Conservation (phyloP, 2,113 vertebrate species). For the Chamaetylas fuelleborni region DNA sequence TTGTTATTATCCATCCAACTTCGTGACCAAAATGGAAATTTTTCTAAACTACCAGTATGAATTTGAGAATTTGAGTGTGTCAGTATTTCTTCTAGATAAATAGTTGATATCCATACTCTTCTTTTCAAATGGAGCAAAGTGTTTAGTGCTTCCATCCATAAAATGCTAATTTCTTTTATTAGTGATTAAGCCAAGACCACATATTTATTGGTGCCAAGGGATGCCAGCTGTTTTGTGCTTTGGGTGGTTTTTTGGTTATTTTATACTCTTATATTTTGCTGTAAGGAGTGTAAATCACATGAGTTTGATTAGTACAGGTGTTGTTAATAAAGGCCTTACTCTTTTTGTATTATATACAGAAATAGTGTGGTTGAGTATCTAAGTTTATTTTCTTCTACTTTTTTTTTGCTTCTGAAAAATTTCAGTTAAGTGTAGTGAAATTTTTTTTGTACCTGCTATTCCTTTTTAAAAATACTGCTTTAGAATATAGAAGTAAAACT, state of each 20-base stretch:
- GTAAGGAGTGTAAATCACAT: background rate
- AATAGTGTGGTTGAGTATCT: background rate
- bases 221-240: background rate
- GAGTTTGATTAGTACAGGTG: background rate
- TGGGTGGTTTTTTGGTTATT: background rate
- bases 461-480: background rate
- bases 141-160: background rate
- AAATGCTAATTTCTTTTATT: slow-evolving; percentile 14
- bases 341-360: background rate
- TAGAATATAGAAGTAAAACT: background rate
- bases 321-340: background rate
- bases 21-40: background rate
- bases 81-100: background rate
- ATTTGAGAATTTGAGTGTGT: background rate
- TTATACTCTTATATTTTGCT: background rate
- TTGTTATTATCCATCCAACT: background rate
- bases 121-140: background rate
- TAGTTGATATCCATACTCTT: background rate
- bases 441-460: background rate
- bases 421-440: background rate
- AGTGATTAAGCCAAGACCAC: slow-evolving; percentile 8
- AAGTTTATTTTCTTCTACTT: background rate
- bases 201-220: background rate
- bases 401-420: background rate
- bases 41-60: background rate